phyloP scores from a whole-genome alignment of 2,797 vertebrate genomes.

The Limnodromus scolopaceus region DNA sequence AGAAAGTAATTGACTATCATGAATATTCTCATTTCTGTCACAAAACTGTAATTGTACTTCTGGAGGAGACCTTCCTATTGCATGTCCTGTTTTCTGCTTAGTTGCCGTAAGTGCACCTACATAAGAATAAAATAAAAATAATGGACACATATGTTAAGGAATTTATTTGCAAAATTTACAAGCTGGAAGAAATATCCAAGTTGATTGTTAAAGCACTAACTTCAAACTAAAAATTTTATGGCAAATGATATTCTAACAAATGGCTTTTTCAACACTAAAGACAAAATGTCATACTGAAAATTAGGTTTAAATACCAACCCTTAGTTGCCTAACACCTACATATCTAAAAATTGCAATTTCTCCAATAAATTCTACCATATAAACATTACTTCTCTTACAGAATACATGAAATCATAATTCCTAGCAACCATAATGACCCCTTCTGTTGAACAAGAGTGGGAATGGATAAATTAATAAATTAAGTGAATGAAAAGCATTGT shows the following conservation, averaged over 20 bases:
- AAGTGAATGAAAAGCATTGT: neutral
- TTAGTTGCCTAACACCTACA: neutral
- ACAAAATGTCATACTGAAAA: neutral
- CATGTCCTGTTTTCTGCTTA: neutral
- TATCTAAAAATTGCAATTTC: neutral
- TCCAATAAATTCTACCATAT: neutral
- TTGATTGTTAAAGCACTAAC: neutral
- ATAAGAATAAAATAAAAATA: neutral
- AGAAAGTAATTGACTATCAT: neutral
- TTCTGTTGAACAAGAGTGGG: neutral
- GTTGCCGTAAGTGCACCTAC: neutral
- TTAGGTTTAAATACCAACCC: neutral
- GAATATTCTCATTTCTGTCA: neutral
- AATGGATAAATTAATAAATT: neutral
- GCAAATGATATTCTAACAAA: neutral
- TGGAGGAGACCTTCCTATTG: neutral
- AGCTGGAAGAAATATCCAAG: neutral
- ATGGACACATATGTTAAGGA: neutral
- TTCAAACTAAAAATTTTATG: neutral
- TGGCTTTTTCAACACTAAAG: neutral
- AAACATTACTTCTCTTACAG: neutral
- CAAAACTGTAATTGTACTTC: neutral
- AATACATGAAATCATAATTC: neutral
- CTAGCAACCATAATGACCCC: neutral
- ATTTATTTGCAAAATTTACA: neutral